These are phyloP conservation scores for Leptatherina wallacei DNA, from an alignment of 2,797 vertebrate genomes.

Conservation along the genomic window DNA sequence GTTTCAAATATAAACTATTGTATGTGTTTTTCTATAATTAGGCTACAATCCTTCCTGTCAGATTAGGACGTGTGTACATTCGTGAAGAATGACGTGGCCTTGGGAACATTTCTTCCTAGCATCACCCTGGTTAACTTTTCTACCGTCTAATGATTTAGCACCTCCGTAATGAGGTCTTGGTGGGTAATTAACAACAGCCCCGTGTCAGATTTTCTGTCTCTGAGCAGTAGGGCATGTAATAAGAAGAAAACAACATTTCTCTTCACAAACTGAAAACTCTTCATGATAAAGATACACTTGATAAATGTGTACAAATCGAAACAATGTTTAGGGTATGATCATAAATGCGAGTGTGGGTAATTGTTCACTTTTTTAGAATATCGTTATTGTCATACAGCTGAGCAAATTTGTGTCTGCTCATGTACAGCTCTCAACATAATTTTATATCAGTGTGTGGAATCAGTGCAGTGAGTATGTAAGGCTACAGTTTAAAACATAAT, in stretches of 20 bases:
- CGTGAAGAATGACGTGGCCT: slow-evolving; percentile 38
- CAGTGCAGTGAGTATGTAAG: slow-evolving; percentile 28
- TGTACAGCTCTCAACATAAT: slow-evolving; percentile 24
- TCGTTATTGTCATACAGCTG: neutral
- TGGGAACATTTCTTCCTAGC: slow-evolving; percentile 56
- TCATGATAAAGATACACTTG: slow-evolving; percentile 8
- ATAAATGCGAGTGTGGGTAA: neutral
- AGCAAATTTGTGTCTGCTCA: slow-evolving; percentile 17
- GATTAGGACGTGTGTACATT: slow-evolving; percentile 11
- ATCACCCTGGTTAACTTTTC: slow-evolving; percentile 45
- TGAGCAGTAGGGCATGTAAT: slow-evolving; percentile 17
- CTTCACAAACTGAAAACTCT: slow-evolving; percentile 13
- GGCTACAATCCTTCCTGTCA: slow-evolving; percentile 1
- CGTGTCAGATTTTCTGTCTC: slow-evolving; percentile 23
- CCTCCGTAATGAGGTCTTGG: slow-evolving; percentile 56
- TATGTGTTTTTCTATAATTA: slow-evolving; percentile 8
- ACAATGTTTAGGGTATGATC: slow-evolving; percentile 7
- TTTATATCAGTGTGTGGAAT: slow-evolving; percentile 21
- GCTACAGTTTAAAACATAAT: slow-evolving; percentile 45
- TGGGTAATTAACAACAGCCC: slow-evolving; percentile 56
- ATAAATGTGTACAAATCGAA: slow-evolving; percentile 3
- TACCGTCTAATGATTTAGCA: slow-evolving; percentile 53
- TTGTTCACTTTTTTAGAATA: neutral
- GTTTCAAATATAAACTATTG: slow-evolving; percentile 1
- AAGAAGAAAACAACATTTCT: slow-evolving; percentile 25